Evolutionary conservation across 2,113 vertebrate genomes (phyloP).

Genomic region (Orycteropus afer): DNA sequence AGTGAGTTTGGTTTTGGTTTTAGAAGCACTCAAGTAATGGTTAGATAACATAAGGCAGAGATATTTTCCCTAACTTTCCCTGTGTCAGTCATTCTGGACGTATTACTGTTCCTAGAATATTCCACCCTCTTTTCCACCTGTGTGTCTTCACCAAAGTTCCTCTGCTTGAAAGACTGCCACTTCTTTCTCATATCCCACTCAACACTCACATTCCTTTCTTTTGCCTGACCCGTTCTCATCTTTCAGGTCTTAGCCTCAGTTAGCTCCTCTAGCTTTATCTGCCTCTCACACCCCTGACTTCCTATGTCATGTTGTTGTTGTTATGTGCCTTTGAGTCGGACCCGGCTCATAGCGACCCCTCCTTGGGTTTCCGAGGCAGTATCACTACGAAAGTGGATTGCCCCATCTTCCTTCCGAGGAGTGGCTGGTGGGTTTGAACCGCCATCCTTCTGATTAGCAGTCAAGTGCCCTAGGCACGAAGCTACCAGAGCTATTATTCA

Average conservation of each 20-base stretch:
- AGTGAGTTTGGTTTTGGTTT: no score
- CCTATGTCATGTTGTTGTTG: not conserved
- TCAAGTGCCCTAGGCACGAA: no score
- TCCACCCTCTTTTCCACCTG: not conserved
- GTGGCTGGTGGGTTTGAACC: no score
- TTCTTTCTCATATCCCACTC: not conserved
- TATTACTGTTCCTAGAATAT: conserved; percentile 8
- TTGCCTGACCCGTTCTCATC: not conserved
- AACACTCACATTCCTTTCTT: not conserved
- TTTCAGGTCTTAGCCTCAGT: not conserved
- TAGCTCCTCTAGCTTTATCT: not conserved
- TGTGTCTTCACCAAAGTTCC: not conserved
- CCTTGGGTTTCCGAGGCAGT: no score
- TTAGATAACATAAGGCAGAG: not conserved
- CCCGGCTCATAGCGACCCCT: no score
- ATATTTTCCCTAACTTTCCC: not conserved
- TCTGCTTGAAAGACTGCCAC: not conserved
- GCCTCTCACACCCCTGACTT: not conserved
- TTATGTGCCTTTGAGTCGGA: no score
- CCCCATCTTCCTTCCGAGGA: no score
- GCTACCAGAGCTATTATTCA: no score
- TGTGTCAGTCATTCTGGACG: not conserved
- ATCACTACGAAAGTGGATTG: no score
- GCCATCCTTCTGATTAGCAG: no score
- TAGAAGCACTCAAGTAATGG: not conserved